Base-by-base conservation (phyloP, 2,797 vertebrate genomes). In the Babyrousa celebensis region DNA sequence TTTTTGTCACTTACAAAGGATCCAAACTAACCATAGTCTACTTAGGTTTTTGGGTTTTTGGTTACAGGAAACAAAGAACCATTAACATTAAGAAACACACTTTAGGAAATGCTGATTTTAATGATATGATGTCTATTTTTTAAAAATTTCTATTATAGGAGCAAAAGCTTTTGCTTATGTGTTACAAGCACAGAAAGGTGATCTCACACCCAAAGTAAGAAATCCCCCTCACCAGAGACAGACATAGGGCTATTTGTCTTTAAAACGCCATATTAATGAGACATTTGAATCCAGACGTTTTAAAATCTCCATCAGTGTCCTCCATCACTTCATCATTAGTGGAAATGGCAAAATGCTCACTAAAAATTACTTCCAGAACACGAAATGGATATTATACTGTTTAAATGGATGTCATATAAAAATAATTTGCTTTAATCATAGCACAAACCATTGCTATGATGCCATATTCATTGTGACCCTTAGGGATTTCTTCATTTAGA, bases 381-480 rank as follows among this genome's bases (percentile, higher is more conserved):
- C 58, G 93, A 96, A 98, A 98, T 96, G 82, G 95, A 96, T 97
- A 94, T 96, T 95, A 60, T 14, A 80, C n/a, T 97, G 65, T 89
- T 98, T 97, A 97, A 98, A 97, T 96, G 91, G 89, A 97, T 98
- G 97, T 97, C 97, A 96, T 93, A 98, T 97, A 97, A 98, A 98
- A 98, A 97, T 94, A 97, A 97, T 97, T 94, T 96, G 18, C 94
- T 98, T 98, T 98, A 98, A 98, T 98, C 97, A 98, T 91, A 95
- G 82, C 86, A 84, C 92, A 97, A 98, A 97, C 96, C 95, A 80
- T 85, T 92, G 85, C 80, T 93, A 95, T 84, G 78, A 95, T 96
- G 85, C 95, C 97, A 98, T 97, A 83, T 21, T 96, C 91, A 85
- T 25, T 74, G 77, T 96, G 97, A 97, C 98, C 95, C 96, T 97